Conservation (phyloP, 2,113 vertebrate genomes). For the Embiotoca jacksoni region DNA sequence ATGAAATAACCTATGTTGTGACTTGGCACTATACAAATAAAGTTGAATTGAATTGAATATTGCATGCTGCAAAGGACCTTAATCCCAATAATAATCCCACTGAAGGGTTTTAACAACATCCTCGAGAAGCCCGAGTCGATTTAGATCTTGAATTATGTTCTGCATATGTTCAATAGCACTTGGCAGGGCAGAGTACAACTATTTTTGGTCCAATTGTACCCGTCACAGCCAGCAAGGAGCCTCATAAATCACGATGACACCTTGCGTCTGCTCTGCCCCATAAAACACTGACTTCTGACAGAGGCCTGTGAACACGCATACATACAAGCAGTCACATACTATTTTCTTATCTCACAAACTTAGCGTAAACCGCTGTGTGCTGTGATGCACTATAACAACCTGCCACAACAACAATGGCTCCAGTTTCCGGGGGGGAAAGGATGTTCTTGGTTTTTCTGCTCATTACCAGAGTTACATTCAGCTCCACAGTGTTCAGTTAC, state of each 20-base stretch:
- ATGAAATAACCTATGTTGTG: too few relatives aligned
- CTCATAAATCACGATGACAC: conserved; percentile 72
- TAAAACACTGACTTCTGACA: conserved; percentile 54
- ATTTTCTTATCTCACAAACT: conserved; percentile 24
- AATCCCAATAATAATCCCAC: background rate
- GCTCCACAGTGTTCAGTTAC: conserved; percentile 54
- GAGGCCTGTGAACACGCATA: conserved; percentile 31
- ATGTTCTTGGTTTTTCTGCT: conserved; percentile 41
- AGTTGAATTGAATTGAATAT: background rate
- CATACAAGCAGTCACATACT: conserved; percentile 10
- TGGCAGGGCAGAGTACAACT: conserved; percentile 18
- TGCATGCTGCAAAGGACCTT: background rate
- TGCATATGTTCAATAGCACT: conserved; percentile 24
- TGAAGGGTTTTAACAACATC: background rate
- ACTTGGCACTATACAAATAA: too few relatives aligned
- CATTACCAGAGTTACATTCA: conserved; percentile 49
- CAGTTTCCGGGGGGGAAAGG: conserved; percentile 33
- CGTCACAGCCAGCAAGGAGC: conserved; percentile 30
- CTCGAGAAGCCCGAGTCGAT: background rate
- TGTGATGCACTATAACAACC: conserved; percentile 10
- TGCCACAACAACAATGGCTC: conserved; percentile 27
- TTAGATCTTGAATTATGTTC: conserved; percentile 6
- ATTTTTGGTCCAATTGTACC: conserved; percentile 47
- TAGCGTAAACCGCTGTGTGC: conserved; percentile 9
- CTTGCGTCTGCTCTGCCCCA: conserved; percentile 53